Percentiles rank a stretch among this genome's conserved stretches.
These are phyloP conservation scores for Apamea crenata DNA, from an alignment of 2,888 invertebrate genomes.

Conservation along the genomic window DNA sequence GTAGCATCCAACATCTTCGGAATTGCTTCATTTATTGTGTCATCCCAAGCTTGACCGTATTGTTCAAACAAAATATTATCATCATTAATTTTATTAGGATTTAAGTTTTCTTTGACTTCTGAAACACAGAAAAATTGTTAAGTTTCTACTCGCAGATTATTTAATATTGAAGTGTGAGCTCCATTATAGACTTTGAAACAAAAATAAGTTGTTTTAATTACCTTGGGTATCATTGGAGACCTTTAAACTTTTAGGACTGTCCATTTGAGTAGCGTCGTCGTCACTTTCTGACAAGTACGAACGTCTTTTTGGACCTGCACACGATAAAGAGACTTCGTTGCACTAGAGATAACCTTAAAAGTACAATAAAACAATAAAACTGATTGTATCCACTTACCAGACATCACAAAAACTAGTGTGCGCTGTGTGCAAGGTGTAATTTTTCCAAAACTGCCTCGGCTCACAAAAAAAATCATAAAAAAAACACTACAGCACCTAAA, in stretches of 20 bases:
- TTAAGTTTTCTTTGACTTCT: constrained; percentile 28
- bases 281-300: constrained; percentile 21
- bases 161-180: constrained; percentile 33
- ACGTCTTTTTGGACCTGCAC: constrained; percentile 18
- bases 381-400: constrained; percentile 27
- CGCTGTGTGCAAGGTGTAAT: too few species aligned
- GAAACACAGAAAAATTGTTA: constrained; percentile 34
- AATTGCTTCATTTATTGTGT: constrained; percentile 34
- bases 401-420: too few species aligned
- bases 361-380: constrained; percentile 28
- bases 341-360: constrained; percentile 30
- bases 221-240: constrained; percentile 33
- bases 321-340: constrained; percentile 27
- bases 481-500: too few species aligned
- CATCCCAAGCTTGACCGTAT: constrained; percentile 18
- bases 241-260: constrained; percentile 35
- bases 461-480: too few species aligned
- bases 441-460: too few species aligned
- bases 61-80: constrained; percentile 17
- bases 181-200: constrained; percentile 33
- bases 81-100: constrained; percentile 25
- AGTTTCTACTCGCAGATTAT: constrained; percentile 35
- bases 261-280: constrained; percentile 32
- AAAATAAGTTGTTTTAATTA: constrained; percentile 33
- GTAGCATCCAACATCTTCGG: constrained; percentile 29